Conservation (phyloP, 64 coral and sea anemone genomes). For the Stichodactyla helianthus region DNA sequence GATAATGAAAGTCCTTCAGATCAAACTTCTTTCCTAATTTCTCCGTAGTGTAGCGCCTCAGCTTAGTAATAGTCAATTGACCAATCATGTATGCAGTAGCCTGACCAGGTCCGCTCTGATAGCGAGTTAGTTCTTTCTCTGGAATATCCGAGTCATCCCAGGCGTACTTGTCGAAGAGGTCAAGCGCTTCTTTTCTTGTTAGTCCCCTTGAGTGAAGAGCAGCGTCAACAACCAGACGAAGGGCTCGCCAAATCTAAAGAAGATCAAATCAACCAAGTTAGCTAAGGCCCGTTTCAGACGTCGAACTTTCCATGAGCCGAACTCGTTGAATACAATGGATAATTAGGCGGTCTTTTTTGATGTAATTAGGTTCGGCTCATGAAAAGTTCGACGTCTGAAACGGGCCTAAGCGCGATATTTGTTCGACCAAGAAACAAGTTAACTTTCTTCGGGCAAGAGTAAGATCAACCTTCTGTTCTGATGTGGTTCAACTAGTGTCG, state of each 20-base stretch:
- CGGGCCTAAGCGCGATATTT: too few species aligned
- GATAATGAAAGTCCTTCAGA: constrained; percentile 84
- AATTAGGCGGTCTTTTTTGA: too few species aligned
- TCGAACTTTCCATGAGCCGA: too few species aligned
- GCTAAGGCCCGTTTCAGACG: too few species aligned
- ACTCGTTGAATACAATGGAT: too few species aligned
- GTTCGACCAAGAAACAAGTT: too few species aligned
- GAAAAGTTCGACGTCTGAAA: too few species aligned
- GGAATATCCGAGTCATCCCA: constrained; percentile 90
- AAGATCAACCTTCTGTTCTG: too few species aligned
- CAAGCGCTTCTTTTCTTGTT: constrained; percentile 55
- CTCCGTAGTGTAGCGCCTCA: constrained; percentile 37
- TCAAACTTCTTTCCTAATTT: constrained; percentile 47
- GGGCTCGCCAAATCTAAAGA: constrained; percentile 81
- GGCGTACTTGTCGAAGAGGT: constrained; percentile 80
- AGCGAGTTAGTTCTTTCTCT: constrained; percentile 79
- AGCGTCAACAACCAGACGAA: constrained; percentile 76
- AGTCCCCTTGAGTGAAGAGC: constrained; percentile 80
- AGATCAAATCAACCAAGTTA: background rate
- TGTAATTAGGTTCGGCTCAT: too few species aligned
- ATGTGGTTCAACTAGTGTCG: too few species aligned
- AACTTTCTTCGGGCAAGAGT: too few species aligned
- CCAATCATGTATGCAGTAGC: constrained; percentile 85
- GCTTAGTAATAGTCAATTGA: constrained; percentile 54
- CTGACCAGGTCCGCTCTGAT: constrained; percentile 82